Evolutionary conservation across 2,888 invertebrate species (phyloP), one percentile per base, ranked within the genome.

Genomic region (Ormia ochracea): DNA sequence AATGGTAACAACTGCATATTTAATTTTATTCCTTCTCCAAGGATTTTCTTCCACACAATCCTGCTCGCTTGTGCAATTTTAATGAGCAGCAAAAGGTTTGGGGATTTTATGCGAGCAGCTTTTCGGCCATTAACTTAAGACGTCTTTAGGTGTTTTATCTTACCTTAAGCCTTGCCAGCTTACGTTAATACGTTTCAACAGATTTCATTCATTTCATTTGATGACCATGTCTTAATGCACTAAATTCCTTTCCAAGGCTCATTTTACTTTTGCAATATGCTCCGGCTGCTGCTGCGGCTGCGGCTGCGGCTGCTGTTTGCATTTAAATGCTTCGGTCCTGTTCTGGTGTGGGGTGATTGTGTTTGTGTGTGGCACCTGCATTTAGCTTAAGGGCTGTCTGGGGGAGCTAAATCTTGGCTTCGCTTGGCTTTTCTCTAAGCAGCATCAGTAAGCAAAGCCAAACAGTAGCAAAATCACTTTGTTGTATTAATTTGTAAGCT

Each of bases 151-250:
- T 81, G 74, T 78, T 73, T 74, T 84, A 26, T 63, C 56, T 69
- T 68, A 56, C 82, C 83, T 84, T 83, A 85, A 85, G 84, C 83
- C 84, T 84, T 83, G 83, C 83, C 82, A 82, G 84, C 84, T 84
- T 84, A 82, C 82, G 82, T 78, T 82, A 82, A 82, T 82, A 81
- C 75, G n/a, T 66, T 65, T 69, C 52, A 70, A 66, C 75, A 70
- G 75, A 79, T 79, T 79, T 79, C 65, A 77, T 48, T 78, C 23
- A 72, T 69, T 65, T 70, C 31, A 78, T 78, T 78, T 45, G 73
- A 68, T 73, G 59, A 41, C 61, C 59, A 43, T 61, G 23, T 3
- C 56, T 54, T 45, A 56, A 58, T 72, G 65, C 58, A 50, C n/a
- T 4, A 45, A 48, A 48, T 48, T 63, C 50, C 45, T 12, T 52